Conservation (phyloP, 2,113 vertebrate genomes). For the Andinoacara biseriatus region DNA sequence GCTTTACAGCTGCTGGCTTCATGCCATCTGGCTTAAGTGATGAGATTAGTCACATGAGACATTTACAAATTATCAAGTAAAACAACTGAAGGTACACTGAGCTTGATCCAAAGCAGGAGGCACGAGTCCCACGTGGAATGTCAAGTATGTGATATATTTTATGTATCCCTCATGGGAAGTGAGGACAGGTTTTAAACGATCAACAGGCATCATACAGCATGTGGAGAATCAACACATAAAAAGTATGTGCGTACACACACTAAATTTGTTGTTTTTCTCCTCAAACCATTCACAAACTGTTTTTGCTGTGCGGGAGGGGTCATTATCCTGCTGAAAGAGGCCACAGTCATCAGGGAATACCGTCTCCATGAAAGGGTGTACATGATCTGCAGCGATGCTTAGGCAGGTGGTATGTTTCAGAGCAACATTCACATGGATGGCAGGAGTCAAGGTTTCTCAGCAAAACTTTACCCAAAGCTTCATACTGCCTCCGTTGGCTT, state of each 20-base stretch:
- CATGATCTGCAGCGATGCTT: too few species aligned
- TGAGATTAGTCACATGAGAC: slow-evolving; percentile 59
- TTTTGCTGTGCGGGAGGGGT: too few species aligned
- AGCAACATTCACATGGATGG: too few species aligned
- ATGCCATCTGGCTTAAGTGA: slow-evolving; percentile 32
- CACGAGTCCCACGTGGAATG: background rate
- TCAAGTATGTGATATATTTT: background rate
- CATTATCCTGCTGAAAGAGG: too few species aligned
- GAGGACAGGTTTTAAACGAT: background rate
- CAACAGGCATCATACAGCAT: background rate
- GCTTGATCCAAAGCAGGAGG: background rate
- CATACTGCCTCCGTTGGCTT: too few species aligned
- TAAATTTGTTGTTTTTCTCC: too few species aligned
- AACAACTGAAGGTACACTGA: slow-evolving; percentile 34
- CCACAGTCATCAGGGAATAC: too few species aligned
- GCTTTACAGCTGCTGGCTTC: slow-evolving; percentile 60
- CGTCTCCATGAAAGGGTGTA: too few species aligned
- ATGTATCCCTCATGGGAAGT: background rate
- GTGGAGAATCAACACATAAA: background rate
- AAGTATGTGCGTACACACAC: background rate
- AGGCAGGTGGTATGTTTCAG: too few species aligned
- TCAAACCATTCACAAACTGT: too few species aligned
- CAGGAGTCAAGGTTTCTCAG: too few species aligned
- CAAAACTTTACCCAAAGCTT: too few species aligned
- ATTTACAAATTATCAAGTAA: slow-evolving; percentile 45